Conservation (phyloP, 2,113 vertebrate genomes). For the Barnardius zonarius region DNA sequence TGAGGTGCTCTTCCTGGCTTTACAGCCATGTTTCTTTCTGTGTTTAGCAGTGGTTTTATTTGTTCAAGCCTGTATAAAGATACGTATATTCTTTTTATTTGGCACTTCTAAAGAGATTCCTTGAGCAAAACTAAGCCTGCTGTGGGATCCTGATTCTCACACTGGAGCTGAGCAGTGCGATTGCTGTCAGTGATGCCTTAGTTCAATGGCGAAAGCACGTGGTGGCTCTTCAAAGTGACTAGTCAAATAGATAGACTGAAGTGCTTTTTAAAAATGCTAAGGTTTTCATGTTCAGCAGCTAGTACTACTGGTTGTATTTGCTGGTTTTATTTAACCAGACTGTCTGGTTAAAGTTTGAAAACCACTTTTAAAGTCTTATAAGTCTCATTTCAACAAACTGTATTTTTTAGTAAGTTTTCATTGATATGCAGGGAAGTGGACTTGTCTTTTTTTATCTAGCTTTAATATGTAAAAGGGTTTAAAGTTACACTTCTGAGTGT, state of each 20-base stretch:
- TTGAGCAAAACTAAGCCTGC: constrained; percentile 5
- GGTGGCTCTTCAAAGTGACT: not conserved
- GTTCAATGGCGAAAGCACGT: not conserved
- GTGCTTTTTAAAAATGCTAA: not conserved
- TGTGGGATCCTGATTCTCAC: not conserved
- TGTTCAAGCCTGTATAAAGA: not conserved
- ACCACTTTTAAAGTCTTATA: not conserved
- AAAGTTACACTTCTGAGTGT: not conserved
- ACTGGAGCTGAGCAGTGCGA: not conserved
- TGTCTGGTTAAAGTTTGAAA: not conserved
- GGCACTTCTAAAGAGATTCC: constrained; percentile 4
- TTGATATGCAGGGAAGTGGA: not conserved
- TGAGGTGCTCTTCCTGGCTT: not conserved
- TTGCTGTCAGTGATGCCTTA: not conserved
- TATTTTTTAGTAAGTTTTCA: not conserved
- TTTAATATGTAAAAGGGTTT: not conserved
- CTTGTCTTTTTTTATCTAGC: not conserved
- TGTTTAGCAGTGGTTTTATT: not conserved
- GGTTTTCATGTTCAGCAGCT: not conserved
- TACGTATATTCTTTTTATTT: not conserved
- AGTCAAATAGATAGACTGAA: not conserved
- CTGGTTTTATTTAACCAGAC: not conserved
- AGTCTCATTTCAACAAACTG: not conserved
- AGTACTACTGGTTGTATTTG: not conserved
- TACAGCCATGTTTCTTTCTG: not conserved